A percentile compares a stretch with the other conserved stretches of the same genome.
Evolutionary conservation across 1,140 invertebrate species (phyloP).

Genomic region (Lasioglossum baleicum): DNA sequence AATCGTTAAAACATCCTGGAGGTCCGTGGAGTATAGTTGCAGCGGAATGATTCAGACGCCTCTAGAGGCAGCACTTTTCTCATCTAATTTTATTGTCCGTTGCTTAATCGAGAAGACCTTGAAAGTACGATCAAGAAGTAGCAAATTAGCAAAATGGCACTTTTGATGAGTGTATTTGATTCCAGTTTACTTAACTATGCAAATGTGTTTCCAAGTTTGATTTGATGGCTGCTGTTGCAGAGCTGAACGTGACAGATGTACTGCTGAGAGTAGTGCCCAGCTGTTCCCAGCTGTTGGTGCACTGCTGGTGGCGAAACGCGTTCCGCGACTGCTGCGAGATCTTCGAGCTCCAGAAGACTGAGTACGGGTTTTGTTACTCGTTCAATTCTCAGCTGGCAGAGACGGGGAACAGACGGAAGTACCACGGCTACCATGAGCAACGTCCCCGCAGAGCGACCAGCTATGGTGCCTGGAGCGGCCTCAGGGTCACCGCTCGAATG

Average conservation of each 20-base stretch:
- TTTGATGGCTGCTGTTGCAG: not conserved
- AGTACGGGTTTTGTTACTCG: constrained; percentile 41
- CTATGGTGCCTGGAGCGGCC: constrained; percentile 40
- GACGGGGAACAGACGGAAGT: not conserved
- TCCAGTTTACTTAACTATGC: no score
- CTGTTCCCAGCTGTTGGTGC: constrained; percentile 22
- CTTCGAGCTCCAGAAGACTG: constrained; percentile 41
- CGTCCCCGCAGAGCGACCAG: constrained; percentile 27
- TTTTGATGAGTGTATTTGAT: no score
- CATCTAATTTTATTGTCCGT: no score
- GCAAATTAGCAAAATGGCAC: no score
- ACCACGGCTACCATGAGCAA: not conserved
- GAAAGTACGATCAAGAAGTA: no score
- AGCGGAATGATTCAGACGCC: no score
- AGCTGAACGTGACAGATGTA: constrained; percentile 35
- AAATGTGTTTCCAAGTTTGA: no score
- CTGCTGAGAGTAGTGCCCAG: constrained; percentile 23
- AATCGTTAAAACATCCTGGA: no score
- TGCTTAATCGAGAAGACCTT: no score
- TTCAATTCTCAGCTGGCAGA: constrained; percentile 37
- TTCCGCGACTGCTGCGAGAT: constrained; percentile 40
- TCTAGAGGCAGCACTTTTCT: no score
- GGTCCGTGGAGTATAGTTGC: no score
- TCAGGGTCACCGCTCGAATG: constrained; percentile 42
- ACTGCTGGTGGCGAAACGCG: constrained; percentile 40